Evolutionary conservation across 2,113 vertebrate genomes (phyloP), one percentile per base, ranked within the genome.

Genomic region (Excalfactoria chinensis): DNA sequence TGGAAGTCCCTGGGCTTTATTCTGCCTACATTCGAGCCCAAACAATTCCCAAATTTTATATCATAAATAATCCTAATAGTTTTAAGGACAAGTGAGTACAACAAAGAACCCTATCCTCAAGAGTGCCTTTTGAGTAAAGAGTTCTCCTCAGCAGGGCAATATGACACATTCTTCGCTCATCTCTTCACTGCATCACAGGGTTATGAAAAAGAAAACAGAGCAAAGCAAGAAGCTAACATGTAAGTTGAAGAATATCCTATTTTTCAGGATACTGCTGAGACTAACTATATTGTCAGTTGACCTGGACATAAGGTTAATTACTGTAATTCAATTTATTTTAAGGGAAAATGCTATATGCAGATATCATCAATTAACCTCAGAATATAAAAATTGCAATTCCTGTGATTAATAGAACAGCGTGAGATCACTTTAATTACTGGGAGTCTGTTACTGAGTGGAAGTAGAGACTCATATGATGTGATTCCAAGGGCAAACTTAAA

Each of bases 381-480:
- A 93, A 90, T 91, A 93, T 71, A 80, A 92, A 95, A 93, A 81
- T 53, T 70, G 86, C 64, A 94, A 55, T 93, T 95, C 66, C 78
- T 43, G 25, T 96, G 97, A 95, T 95, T 96, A 97, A 97, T 58
- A 93, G 73, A 93, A 81, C 7, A 73, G 46, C 46, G 81, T 25
- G 91, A 94, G 74, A 89, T 85, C 53, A 64, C 40, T 95, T 35
- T 94, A 96, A 97, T 97, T 96, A 93, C 43, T 40, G 40, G 44
- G 12, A 59, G 49, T 64, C 63, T 88, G 62, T 89, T 82, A 91
- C 19, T 70, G 74, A 41, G 37, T 88, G 11, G 53, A 90, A 91
- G 86, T 64, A 72, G 41, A 34, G 95, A 90, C 97, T 88, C 90
- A 94, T 35, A 37, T 78, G 66, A 60, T 64, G 58, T 55, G 66